These are phyloP conservation scores for Spialia ferax DNA, from an alignment of 2,888 invertebrate species.

Conservation along the genomic window DNA sequence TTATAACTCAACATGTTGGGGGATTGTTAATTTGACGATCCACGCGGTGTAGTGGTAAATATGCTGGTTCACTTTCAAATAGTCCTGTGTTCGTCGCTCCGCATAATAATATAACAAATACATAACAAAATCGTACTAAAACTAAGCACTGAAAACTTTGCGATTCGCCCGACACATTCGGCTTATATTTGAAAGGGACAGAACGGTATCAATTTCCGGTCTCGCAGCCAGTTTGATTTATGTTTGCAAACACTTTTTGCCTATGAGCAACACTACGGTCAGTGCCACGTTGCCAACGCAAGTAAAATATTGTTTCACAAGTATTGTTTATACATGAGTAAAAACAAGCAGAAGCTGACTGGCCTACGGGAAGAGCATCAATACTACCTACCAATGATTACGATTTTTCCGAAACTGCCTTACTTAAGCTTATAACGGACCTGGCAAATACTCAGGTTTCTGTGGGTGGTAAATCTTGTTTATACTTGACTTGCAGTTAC, in stretches of 20 bases:
- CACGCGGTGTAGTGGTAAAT: no score
- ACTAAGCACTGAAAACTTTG: not conserved
- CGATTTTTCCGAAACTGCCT: no score
- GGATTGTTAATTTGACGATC: not conserved
- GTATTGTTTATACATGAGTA: not conserved
- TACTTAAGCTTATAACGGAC: no score
- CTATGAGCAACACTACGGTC: slow-evolving; percentile 50
- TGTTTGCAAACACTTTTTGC: slow-evolving; percentile 66
- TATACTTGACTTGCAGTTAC: no score
- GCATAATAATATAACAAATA: not conserved
- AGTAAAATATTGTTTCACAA: slow-evolving; percentile 42
- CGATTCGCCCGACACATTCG: slow-evolving; percentile 2
- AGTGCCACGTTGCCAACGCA: slow-evolving; percentile 42
- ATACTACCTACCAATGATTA: no score
- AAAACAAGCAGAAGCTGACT: not conserved
- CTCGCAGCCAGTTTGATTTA: slow-evolving; percentile 73
- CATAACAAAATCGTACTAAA: not conserved
- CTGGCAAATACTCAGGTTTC: no score
- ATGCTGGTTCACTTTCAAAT: no score
- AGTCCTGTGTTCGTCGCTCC: no score
- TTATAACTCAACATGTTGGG: slow-evolving; percentile 6
- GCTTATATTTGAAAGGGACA: slow-evolving; percentile 57
- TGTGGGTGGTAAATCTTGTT: no score
- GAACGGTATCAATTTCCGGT: slow-evolving; percentile 80
- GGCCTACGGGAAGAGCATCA: not conserved